Evolutionary conservation across 2,113 vertebrate species (phyloP).

Genomic region (Ophiodon elongatus): DNA sequence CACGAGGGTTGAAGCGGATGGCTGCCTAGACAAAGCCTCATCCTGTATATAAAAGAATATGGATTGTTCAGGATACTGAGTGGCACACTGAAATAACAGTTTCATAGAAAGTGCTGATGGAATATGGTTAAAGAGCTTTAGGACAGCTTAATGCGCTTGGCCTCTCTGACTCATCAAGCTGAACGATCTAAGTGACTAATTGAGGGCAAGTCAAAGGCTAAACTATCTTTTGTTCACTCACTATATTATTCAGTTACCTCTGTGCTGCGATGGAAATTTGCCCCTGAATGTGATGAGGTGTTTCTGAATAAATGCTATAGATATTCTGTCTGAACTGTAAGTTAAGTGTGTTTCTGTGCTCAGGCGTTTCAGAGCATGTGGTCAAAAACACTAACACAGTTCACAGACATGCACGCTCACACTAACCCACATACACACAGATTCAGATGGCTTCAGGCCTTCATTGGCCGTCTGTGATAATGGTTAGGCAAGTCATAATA

Average conservation of each 20-base stretch:
- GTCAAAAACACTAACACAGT: conserved; percentile 16
- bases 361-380: neutral
- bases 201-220: conserved; percentile 74
- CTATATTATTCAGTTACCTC: conserved; percentile 58
- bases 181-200: conserved; percentile 66
- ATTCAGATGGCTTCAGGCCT: conserved; percentile 6
- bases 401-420: neutral
- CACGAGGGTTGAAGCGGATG: conserved; percentile 43
- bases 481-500: neutral
- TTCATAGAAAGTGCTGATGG: conserved; percentile 56
- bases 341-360: neutral
- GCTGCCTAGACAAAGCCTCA: conserved; percentile 41
- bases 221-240: conserved; percentile 66
- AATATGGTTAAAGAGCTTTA: conserved; percentile 64
- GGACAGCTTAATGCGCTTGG: conserved; percentile 67
- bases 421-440: neutral
- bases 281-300: conserved; percentile 12
- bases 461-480: neutral
- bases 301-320: conserved; percentile 38
- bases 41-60: conserved; percentile 32
- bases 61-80: conserved; percentile 31
- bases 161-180: conserved; percentile 71
- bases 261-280: conserved; percentile 61
- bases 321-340: conserved; percentile 7
- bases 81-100: conserved; percentile 27